Evolutionary conservation across 1,140 invertebrate species (phyloP).

Genomic region (Sycobia sp.): DNA sequence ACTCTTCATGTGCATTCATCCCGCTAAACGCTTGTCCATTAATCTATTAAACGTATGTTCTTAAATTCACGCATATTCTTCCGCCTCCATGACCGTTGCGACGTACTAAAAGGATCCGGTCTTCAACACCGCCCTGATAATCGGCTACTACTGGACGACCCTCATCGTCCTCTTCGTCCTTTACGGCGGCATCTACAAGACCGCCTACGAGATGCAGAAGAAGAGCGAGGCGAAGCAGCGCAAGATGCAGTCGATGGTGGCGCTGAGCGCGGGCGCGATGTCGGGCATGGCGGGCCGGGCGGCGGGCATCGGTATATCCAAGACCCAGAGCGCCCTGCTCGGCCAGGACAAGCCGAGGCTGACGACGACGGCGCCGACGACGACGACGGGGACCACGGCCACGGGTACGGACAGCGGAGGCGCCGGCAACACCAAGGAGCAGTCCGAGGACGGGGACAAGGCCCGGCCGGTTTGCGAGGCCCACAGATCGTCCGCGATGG

Average conservation of each 20-base stretch:
- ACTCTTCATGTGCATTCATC: too few relatives aligned
- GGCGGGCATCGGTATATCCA: constrained; percentile 81
- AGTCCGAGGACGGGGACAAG: not conserved
- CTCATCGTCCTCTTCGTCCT: constrained; percentile 90
- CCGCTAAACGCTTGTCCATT: too few relatives aligned
- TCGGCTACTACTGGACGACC: constrained; percentile 98
- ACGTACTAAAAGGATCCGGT: constrained; percentile 86
- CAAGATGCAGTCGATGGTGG: constrained; percentile 93
- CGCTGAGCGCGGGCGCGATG: constrained; percentile 84
- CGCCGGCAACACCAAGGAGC: not conserved
- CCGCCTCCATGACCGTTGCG: too few relatives aligned
- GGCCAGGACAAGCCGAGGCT: constrained; percentile 73
- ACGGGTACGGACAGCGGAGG: constrained; percentile 61
- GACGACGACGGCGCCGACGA: constrained; percentile 37
- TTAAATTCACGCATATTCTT: too few relatives aligned
- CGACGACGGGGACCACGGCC: constrained; percentile 65
- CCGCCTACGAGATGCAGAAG: constrained; percentile 97
- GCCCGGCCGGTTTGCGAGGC: not conserved
- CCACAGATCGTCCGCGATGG: not conserved
- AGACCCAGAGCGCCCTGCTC: constrained; percentile 74
- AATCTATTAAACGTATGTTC: too few relatives aligned
- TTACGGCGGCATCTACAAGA: constrained; percentile 97
- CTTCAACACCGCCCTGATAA: constrained; percentile 97
- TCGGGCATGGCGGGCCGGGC: constrained; percentile 86
- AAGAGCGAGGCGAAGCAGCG: constrained; percentile 94